phyloP scores from a whole-genome alignment of 2,113 vertebrate species.

The Ahaetulla prasina region DNA sequence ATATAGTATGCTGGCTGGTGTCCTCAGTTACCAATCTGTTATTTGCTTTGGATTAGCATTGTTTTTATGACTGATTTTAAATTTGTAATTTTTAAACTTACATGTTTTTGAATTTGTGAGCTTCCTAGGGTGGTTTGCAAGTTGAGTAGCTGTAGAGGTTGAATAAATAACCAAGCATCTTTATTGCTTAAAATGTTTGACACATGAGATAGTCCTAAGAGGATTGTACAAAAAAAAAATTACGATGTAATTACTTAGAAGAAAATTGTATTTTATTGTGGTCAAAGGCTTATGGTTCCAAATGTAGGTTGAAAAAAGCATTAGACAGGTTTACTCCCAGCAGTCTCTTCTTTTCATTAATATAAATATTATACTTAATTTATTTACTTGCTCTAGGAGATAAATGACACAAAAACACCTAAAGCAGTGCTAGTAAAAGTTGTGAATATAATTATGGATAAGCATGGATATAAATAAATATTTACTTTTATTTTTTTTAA shows the following conservation, averaged over 20 bases:
- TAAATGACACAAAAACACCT: neutral
- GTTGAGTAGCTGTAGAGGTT: neutral
- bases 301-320: neutral
- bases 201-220: neutral
- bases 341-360: neutral
- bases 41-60: neutral
- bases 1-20: neutral
- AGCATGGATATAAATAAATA: neutral
- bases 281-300: neutral
- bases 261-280: neutral
- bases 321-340: neutral
- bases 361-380: neutral
- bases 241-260: neutral
- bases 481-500: neutral
- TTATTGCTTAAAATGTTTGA: neutral
- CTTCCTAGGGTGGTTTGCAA: neutral
- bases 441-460: neutral
- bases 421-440: neutral
- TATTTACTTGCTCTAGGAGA: neutral
- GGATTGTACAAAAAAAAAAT: neutral
- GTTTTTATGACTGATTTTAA: neutral
- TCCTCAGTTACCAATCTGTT: neutral
- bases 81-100: neutral
- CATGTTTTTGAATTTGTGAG: neutral
- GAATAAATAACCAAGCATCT: neutral